phyloP scores from a whole-genome alignment of 2,888 invertebrate genomes.

The Quadriops clusia region DNA sequence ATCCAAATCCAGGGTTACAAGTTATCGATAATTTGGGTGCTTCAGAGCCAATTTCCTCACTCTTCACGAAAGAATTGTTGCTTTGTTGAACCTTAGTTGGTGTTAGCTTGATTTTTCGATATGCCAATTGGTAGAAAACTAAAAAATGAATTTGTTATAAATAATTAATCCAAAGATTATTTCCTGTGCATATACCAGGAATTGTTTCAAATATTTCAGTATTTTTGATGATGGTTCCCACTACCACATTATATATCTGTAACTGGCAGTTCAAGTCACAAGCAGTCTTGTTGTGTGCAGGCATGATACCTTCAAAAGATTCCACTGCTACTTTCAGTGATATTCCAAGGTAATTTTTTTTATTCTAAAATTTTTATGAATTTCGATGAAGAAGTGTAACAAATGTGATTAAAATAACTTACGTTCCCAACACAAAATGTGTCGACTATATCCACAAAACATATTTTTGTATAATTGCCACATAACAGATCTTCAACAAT shows the following conservation, averaged over 20 bases:
- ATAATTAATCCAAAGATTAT: neutral
- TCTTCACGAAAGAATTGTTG: too few species aligned
- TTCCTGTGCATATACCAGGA: constrained; percentile 23
- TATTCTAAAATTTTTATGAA: constrained; percentile 18
- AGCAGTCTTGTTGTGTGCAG: constrained; percentile 20
- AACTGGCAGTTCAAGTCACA: constrained; percentile 32
- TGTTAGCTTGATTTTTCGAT: too few species aligned
- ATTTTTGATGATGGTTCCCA: constrained; percentile 29
- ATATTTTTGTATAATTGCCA: constrained; percentile 26
- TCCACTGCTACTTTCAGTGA: constrained; percentile 27
- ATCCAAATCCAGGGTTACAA: constrained; percentile 33
- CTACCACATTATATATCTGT: constrained; percentile 28
- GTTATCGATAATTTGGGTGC: constrained; percentile 26
- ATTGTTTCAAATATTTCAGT: constrained; percentile 26
- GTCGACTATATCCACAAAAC: constrained; percentile 26
- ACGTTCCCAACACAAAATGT: constrained; percentile 27
- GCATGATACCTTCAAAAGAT: constrained; percentile 23
- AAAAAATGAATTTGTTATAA: too few species aligned
- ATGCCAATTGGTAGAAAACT: too few species aligned
- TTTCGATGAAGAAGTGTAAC: neutral
- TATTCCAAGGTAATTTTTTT: constrained; percentile 24
- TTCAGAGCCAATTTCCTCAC: constrained; percentile 12
- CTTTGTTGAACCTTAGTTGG: too few species aligned
- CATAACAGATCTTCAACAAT: constrained; percentile 28
- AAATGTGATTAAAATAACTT: constrained; percentile 12